These are phyloP conservation scores for Buathra laborator DNA, from an alignment of 2,888 invertebrate genomes.

Conservation along the genomic window DNA sequence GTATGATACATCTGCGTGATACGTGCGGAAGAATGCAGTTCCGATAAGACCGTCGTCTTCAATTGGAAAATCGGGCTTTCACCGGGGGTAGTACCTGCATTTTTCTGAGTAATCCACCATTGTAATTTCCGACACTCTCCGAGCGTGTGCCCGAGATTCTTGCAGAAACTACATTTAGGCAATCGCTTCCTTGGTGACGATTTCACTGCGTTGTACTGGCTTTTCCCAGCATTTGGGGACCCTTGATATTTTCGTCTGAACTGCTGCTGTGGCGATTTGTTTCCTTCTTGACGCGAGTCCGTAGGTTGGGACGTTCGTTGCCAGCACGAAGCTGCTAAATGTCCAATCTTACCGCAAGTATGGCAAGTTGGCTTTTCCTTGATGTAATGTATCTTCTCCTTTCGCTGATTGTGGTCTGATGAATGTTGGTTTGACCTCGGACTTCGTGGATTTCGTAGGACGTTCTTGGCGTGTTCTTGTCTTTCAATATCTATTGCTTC, in stretches of 20 bases:
- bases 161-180: slow-evolving; percentile 19
- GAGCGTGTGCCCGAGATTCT: slow-evolving; percentile 30
- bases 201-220: too few relatives aligned
- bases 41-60: slow-evolving; percentile 56
- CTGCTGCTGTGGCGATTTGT: too few relatives aligned
- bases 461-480: slow-evolving; percentile 8
- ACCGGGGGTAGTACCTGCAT: slow-evolving; percentile 9
- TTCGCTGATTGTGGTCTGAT: background rate
- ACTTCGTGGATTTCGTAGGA: background rate
- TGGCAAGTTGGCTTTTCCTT: slow-evolving; percentile 2
- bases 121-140: slow-evolving; percentile 44
- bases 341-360: background rate
- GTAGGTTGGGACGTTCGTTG: too few relatives aligned
- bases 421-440: background rate
- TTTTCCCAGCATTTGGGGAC: too few relatives aligned
- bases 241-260: too few relatives aligned
- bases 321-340: too few relatives aligned
- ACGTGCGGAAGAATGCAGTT: slow-evolving; percentile 30
- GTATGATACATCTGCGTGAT: slow-evolving; percentile 45
- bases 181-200: too few relatives aligned
- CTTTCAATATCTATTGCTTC: slow-evolving; percentile 42
- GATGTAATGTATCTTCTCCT: slow-evolving; percentile 41
- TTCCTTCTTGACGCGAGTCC: too few relatives aligned
- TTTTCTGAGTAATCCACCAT: slow-evolving; percentile 5
- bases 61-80: slow-evolving; percentile 46